A percentile compares a stretch with the other conserved stretches of the same genome.
These are phyloP conservation scores for Dasyprocta punctata DNA, from an alignment of 2,113 vertebrate species.

Conservation along the genomic window DNA sequence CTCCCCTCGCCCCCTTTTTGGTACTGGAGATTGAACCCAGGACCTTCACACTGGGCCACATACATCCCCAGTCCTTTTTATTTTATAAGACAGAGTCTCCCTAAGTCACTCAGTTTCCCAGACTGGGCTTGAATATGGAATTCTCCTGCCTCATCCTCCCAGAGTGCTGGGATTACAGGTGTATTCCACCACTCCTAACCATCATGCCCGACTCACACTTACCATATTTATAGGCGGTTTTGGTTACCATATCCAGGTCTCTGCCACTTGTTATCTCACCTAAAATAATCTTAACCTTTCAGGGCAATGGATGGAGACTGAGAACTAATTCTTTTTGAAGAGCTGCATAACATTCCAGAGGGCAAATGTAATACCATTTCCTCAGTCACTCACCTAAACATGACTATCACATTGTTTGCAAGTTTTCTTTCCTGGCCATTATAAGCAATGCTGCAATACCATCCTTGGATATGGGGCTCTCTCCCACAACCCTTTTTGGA, in stretches of 20 bases:
- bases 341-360: not conserved
- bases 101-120: not conserved
- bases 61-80: not conserved
- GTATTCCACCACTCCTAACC: not conserved
- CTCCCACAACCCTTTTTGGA: not conserved
- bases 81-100: not conserved
- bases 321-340: not conserved
- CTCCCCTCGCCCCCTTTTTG: no score
- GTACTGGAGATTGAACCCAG: not conserved
- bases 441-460: not conserved
- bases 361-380: not conserved
- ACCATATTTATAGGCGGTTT: not conserved
- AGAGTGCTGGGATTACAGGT: not conserved
- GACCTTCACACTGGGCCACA: not conserved
- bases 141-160: not conserved
- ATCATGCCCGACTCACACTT: not conserved
- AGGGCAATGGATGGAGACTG: not conserved
- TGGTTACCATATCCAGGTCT: not conserved
- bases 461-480: not conserved
- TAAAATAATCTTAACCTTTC: conserved; percentile 4
- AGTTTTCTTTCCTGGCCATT: not conserved
- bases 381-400: not conserved
- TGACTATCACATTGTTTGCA: not conserved
- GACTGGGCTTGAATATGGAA: not conserved
- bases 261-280: not conserved